Percentiles rank a stretch among this genome's conserved stretches.
Evolutionary conservation across 2,888 invertebrate genomes (phyloP).

Genomic region (Meandrusa payeni): DNA sequence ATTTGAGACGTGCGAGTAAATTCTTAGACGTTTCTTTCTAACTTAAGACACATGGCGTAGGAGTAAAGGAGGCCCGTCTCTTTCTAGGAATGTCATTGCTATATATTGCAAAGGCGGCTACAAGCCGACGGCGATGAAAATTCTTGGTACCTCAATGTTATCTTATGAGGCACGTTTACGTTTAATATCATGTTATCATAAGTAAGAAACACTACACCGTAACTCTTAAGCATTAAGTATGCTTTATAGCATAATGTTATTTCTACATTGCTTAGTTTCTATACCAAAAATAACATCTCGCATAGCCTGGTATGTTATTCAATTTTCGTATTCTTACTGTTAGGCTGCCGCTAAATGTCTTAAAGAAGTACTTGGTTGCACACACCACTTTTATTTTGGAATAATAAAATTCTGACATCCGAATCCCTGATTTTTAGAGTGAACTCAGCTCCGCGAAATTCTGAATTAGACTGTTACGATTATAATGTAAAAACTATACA

Average conservation of each 20-base stretch:
- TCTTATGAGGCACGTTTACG: conserved; percentile 71
- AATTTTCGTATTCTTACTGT: too few species aligned
- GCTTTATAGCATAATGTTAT: conserved; percentile 2
- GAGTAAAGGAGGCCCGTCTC: conserved; percentile 56
- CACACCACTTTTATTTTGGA: too few species aligned
- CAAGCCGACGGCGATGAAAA: conserved; percentile 73
- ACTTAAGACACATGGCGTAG: conserved; percentile 56
- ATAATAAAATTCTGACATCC: too few species aligned
- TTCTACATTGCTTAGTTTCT: neutral
- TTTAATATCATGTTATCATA: conserved; percentile 68
- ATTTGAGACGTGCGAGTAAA: conserved; percentile 62
- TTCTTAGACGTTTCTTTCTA: conserved; percentile 69
- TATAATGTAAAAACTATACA: too few species aligned
- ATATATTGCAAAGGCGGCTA: conserved; percentile 72
- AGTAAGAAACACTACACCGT: conserved; percentile 42
- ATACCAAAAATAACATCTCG: too few species aligned
- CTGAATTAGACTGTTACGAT: too few species aligned
- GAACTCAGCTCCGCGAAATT: too few species aligned
- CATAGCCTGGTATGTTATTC: too few species aligned
- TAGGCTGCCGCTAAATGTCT: too few species aligned
- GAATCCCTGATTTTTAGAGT: too few species aligned
- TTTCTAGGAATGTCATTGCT: conserved; percentile 63
- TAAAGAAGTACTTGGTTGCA: too few species aligned
- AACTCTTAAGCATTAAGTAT: conserved; percentile 12
- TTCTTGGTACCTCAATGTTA: conserved; percentile 76